phyloP scores from a whole-genome alignment of 2,888 invertebrate genomes.

The Tachina lurida region DNA sequence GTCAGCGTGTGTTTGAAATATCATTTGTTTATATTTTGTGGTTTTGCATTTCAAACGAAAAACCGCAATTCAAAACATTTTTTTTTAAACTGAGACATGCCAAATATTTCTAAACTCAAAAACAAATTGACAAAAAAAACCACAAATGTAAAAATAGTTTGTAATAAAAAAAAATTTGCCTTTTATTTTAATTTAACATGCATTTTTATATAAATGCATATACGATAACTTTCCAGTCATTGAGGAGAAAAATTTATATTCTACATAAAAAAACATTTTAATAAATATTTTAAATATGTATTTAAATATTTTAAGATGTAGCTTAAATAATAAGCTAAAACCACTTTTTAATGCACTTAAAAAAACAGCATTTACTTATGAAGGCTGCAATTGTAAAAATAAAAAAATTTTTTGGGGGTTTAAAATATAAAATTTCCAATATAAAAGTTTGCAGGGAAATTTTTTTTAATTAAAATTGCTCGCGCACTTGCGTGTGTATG shows the following conservation, averaged over 20 bases:
- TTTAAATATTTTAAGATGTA: no score
- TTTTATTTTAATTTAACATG: neutral
- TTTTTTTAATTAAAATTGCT: conserved; percentile 7
- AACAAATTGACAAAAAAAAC: neutral
- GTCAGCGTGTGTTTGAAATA: neutral
- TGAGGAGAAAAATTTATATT: neutral
- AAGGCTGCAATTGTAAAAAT: no score
- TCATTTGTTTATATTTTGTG: neutral
- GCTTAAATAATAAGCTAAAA: neutral
- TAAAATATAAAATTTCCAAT: conserved; percentile 5
- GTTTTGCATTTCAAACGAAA: conserved; percentile 10
- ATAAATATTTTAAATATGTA: conserved; percentile 13
- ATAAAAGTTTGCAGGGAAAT: conserved; percentile 7
- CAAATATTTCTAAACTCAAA: neutral
- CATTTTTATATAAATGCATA: neutral
- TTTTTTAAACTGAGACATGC: neutral
- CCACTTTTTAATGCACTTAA: conserved; percentile 4
- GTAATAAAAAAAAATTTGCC: neutral
- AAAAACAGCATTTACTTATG: conserved; percentile 24
- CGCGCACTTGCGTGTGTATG: conserved; percentile 7
- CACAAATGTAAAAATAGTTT: neutral
- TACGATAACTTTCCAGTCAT: neutral
- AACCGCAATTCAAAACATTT: conserved; percentile 42
- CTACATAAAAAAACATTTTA: neutral
- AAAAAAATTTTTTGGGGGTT: neutral